Percentiles rank a stretch among this genome's conserved stretches.
Evolutionary conservation across 2,797 vertebrate genomes (phyloP).

Genomic region (Melanogrammus aeglefinus): DNA sequence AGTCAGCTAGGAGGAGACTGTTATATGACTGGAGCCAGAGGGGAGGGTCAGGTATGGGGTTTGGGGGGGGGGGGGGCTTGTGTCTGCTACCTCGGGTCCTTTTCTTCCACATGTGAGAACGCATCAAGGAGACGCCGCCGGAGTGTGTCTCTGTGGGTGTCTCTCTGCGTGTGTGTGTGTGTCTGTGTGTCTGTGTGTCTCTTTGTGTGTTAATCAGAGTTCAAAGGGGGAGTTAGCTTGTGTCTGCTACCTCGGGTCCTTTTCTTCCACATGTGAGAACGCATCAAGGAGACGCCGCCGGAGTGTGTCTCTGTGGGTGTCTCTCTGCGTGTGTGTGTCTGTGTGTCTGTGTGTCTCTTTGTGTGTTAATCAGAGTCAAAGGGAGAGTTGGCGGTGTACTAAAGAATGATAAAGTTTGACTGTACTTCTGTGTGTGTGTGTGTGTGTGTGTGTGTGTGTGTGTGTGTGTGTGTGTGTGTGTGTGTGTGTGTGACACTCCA

Average conservation of each 20-base stretch:
- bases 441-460: conserved; percentile 13
- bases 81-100: background rate
- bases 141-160: background rate
- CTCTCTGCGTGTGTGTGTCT: background rate
- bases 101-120: background rate
- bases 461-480: background rate
- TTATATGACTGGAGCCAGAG: background rate
- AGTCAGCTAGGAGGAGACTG: background rate
- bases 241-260: background rate
- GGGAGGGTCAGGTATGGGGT: background rate
- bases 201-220: background rate
- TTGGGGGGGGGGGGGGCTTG: too few species aligned
- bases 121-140: background rate
- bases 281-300: background rate
- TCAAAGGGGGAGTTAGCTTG: background rate
- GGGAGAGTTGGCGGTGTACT: background rate
- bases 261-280: background rate
- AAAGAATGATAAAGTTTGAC: conserved; percentile 5
- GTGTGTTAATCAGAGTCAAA: background rate
- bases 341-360: background rate
- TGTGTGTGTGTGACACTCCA: background rate
- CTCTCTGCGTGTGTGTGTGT: conserved; percentile 6
- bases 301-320: background rate
- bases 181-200: conserved; percentile 4
- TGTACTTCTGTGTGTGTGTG: background rate